Base-by-base conservation (phyloP, 1,140 invertebrate species). In the Argopecten irradians region DNA sequence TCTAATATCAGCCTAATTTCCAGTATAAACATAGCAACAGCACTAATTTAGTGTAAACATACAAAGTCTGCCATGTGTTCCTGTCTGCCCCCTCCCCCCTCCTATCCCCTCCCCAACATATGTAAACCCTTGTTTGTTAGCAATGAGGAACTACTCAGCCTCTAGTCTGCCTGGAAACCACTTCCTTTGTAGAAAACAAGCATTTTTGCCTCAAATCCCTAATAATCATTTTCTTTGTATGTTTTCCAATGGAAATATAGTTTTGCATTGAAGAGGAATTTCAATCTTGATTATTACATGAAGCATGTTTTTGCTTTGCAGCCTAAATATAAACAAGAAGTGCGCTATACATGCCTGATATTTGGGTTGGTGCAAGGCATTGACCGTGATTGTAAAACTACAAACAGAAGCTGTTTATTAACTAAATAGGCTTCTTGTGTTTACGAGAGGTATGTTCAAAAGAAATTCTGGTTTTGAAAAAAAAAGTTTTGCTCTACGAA, bases 11-110 rank as follows among this genome's bases (percentile, higher is more conserved):
- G 55, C 55, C 55, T 71, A 71, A 71, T 71, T 71, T 71, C 5
- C 22, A 71, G 22, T n/a, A 71, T 71, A 71, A 71, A 71, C 55
- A 71, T 71, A 71, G 55, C 55, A 71, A 71, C 55, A 28, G 55
- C n/a, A 16, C 55, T 71, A 71, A 71, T 71, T 71, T 71, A 71
- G n/a, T 71, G 55, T 71, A 71, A 71, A 71, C 55, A 71, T n/a
- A 71, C 55, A 71, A 71, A 28, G 55, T 71, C 55, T 28, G 55
- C 55, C 55, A 71, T 71, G n/a, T 71, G 55, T 71, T 71, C 28
- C n/a, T 8, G 55, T n/a, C 55, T n/a, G 22, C n/a, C n/a, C 55
- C 55, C 55, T 28, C 43, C 19, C 9, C 43, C 19, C 11, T 28
- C 55, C 22, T n/a, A 5, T n/a, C 55, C 55, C 55, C 55, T n/a